phyloP scores from a whole-genome alignment of 2,797 vertebrate species.

The Sphenopsis melanotis region DNA sequence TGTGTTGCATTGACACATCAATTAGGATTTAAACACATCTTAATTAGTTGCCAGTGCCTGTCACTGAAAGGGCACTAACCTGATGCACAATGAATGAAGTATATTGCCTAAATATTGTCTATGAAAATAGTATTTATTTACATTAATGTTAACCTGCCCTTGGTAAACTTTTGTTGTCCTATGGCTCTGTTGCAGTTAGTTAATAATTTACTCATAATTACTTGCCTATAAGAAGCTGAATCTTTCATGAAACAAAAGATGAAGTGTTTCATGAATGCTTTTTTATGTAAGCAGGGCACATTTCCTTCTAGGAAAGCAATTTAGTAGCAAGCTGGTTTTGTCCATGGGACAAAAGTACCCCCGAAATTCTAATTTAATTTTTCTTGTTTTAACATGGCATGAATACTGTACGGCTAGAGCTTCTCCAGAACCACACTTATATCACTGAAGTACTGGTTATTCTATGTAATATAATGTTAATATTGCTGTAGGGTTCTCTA shows the following conservation, averaged over 20 bases:
- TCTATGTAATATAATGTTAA: neutral
- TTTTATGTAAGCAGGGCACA: neutral
- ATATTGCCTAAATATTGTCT: slow-evolving; percentile 18
- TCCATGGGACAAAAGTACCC: neutral
- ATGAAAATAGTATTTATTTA: neutral
- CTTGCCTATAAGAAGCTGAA: neutral
- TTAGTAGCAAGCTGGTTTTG: neutral
- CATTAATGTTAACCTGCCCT: neutral
- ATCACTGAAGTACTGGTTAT: neutral
- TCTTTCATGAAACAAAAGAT: neutral
- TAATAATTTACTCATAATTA: slow-evolving; percentile 28
- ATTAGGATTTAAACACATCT: neutral
- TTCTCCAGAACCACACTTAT: neutral
- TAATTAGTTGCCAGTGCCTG: neutral
- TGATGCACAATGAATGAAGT: neutral
- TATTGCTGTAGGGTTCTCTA: neutral
- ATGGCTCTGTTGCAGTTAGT: neutral
- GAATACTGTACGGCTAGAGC: neutral
- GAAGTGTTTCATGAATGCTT: neutral
- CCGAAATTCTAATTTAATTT: neutral
- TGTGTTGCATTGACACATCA: neutral
- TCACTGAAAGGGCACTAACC: neutral
- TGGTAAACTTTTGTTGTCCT: slow-evolving; percentile 1
- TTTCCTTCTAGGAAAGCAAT: neutral
- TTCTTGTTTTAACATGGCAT: neutral